These are phyloP conservation scores for Cylindroiulus punctatus DNA, from an alignment of 2,888 invertebrate species.

Conservation along the genomic window DNA sequence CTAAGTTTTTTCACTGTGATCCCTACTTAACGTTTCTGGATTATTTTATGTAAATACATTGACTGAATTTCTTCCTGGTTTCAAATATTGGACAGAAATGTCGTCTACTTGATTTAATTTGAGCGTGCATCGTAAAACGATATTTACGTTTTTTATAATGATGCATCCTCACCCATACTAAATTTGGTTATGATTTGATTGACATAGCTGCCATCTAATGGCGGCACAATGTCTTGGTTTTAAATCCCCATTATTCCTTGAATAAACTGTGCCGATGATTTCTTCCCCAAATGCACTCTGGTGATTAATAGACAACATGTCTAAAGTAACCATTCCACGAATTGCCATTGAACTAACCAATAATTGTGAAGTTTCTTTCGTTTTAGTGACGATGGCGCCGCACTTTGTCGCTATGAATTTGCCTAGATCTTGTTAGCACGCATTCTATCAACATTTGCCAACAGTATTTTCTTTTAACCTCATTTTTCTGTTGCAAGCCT, in stretches of 20 bases:
- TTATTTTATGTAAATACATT: neutral
- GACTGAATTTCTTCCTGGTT: neutral
- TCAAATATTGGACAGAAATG: neutral
- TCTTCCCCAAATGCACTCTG: neutral
- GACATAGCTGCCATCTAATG: neutral
- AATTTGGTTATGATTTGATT: neutral
- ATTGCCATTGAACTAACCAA: slow-evolving; percentile 12
- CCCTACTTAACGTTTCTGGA: neutral
- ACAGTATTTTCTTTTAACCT: slow-evolving; percentile 14
- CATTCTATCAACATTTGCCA: slow-evolving; percentile 31
- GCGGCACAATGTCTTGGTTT: neutral
- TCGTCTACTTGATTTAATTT: neutral
- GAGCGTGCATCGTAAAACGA: neutral
- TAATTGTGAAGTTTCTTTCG: neutral
- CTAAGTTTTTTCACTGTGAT: neutral
- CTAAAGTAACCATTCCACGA: slow-evolving; percentile 39
- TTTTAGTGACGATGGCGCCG: neutral
- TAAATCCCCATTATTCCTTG: neutral
- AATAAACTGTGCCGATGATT: neutral
- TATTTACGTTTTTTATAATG: neutral
- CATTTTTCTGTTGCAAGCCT: neutral
- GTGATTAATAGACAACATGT: slow-evolving; percentile 10
- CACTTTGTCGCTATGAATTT: neutral
- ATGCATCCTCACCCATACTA: neutral
- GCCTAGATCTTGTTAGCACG: neutral